Evolutionary conservation across 2,113 vertebrate genomes (phyloP).

Genomic region (Tamias sibiricus): DNA sequence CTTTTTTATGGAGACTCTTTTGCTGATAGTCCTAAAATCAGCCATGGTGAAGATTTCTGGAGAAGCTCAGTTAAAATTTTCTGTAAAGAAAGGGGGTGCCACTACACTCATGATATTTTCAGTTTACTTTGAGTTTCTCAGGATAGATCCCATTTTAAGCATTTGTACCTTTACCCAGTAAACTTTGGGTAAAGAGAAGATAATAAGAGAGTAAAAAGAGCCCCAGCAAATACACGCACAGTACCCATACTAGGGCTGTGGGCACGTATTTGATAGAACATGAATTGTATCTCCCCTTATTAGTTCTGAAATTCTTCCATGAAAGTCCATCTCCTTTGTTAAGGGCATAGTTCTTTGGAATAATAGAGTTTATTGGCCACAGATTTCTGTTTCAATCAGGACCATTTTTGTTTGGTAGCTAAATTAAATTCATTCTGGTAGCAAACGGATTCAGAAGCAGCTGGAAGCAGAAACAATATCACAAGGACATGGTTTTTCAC

Average conservation of each 20-base stretch:
- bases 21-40: too few species aligned
- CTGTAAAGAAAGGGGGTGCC: too few species aligned
- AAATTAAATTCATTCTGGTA: neutral
- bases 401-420: neutral
- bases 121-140: neutral
- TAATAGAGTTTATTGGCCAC: neutral
- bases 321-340: neutral
- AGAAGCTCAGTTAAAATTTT: too few species aligned
- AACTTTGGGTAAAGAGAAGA: neutral
- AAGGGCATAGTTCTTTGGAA: neutral
- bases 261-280: neutral
- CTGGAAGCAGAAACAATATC: neutral
- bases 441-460: neutral
- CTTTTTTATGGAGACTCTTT: too few species aligned
- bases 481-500: neutral
- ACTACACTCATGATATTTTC: neutral
- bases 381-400: neutral
- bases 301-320: neutral
- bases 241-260: rapidly evolving
- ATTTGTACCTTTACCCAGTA: too few species aligned
- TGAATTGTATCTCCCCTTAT: neutral
- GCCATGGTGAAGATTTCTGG: too few species aligned
- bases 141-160: neutral
- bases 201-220: neutral
- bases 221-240: neutral